Evolutionary conservation across 2,888 invertebrate genomes (phyloP), one percentile per base, ranked within the genome.

Genomic region (Lithophane ornitopus): DNA sequence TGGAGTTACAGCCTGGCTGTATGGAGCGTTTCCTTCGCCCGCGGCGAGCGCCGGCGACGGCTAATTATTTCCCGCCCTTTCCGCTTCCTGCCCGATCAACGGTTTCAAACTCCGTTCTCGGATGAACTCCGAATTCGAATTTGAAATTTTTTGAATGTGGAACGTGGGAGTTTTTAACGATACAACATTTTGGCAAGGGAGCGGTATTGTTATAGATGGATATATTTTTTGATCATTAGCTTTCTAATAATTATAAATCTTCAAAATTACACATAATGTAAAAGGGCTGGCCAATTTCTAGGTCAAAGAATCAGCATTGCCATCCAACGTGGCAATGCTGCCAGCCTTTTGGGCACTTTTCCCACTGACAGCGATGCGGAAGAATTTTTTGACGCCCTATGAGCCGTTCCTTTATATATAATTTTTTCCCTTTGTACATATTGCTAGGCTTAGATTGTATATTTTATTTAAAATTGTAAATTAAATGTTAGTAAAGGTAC

Each of bases 41-140:
- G 88, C 86, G 91, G 95, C 92, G 85, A 78, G 81, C 78, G 87
- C 74, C 86, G 88, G 89, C 90, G 90, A 90, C 88, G 90, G 94
- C 94, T 95, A 95, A 95, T 95, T 95, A 95, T 95, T 95, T 95
- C 95, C 95, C 94, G 94, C 94, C 90, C 92, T 94, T 94, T 93
- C 93, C 93, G 91, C 86, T 93, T 92, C 91, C 92, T 88, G 86
- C 90, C 89, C 91, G 90, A 92, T 92, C 89, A 90, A 87, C 86
- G 87, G 86, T 89, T 88, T 85, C 85, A 81, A 85, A 88, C 85
- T 84, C 78, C 73, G 78, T 61, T 56, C 80, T 77, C 87, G 87
- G 81, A 82, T 86, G 41, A 65, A 83, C 46, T 87, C 84, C 76
- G 89, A 89, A 89, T 90, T 85, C 62, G 82, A 90, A 91, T 87